Conservation (phyloP, 2,113 vertebrate genomes). For the Donacobius atricapilla region DNA sequence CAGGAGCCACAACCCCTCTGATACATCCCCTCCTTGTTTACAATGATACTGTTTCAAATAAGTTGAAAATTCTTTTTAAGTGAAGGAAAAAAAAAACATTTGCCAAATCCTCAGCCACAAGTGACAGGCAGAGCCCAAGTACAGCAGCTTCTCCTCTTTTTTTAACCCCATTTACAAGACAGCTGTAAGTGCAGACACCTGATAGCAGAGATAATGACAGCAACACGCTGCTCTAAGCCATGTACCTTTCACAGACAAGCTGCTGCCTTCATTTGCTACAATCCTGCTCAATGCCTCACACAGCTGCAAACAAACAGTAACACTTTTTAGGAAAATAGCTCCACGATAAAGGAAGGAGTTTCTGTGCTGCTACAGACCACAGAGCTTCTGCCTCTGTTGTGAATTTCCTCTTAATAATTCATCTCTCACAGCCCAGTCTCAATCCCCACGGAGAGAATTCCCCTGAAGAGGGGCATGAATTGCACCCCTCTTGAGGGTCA, state of each 20-base stretch:
- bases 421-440: background rate
- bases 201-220: background rate
- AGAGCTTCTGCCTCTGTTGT: background rate
- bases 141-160: background rate
- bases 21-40: background rate
- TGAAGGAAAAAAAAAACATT: background rate
- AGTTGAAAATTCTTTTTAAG: background rate
- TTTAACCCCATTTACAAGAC: background rate
- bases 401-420: background rate
- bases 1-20: background rate
- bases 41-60: background rate
- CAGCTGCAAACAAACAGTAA: background rate
- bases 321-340: background rate
- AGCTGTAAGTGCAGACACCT: background rate
- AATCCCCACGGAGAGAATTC: background rate
- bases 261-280: background rate
- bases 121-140: background rate
- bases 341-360: background rate
- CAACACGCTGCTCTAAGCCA: background rate
- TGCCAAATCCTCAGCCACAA: background rate
- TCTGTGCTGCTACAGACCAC: rapidly evolving
- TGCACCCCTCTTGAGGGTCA: background rate
- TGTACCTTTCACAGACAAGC: background rate
- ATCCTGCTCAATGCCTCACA: background rate
- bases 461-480: background rate